Base-by-base conservation (phyloP, 2,797 vertebrate species). In the Pangasius larnaudii region DNA sequence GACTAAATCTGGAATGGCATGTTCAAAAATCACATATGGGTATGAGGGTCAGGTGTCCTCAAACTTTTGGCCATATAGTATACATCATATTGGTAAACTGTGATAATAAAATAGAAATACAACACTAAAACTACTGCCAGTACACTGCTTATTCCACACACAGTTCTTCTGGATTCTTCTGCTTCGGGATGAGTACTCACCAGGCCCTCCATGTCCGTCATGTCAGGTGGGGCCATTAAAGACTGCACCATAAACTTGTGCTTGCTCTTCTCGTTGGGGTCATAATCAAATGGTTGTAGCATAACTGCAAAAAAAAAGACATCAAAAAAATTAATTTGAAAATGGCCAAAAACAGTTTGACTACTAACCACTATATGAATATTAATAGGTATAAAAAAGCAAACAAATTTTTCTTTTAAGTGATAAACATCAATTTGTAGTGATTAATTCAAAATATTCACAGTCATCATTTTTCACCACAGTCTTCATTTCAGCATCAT, bases 241-340 rank as follows among this genome's bases (percentile, higher is more conserved):
- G 99, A 99, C 96, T 99, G 99, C 91, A 99, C 99, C 99, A 99
- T 99, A 93, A 99, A 99, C 97, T 99, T 99, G 97, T 99, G 99
- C 96, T 99, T 99, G 97, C 98, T 99, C 96, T 99, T 99, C 96
- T 99, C 99, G 91, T 98, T 99, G 91, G 99, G 99, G 89, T 99
- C 99, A 87, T 99, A 99, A 94, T 99, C 99, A 93, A 99, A 99
- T 87, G 99, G 99, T 95, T 99, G 99, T 93, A 99, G 96, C 99
- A 99, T 99, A 95, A 99, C 99, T 99, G 96, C 36, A 88, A 39
- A 39, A 88, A 39, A 39, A 77, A 14, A 74, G 0, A 85, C 30
- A 72, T 39, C 5, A 39, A 39, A n/a, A 39, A n/a, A 39, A 49
- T 42, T 19, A 0, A 75, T 63, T 75, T 59, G 46, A 67, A 51